phyloP scores from a whole-genome alignment of 2,888 invertebrate genomes.

The Drosophila prolongata region DNA sequence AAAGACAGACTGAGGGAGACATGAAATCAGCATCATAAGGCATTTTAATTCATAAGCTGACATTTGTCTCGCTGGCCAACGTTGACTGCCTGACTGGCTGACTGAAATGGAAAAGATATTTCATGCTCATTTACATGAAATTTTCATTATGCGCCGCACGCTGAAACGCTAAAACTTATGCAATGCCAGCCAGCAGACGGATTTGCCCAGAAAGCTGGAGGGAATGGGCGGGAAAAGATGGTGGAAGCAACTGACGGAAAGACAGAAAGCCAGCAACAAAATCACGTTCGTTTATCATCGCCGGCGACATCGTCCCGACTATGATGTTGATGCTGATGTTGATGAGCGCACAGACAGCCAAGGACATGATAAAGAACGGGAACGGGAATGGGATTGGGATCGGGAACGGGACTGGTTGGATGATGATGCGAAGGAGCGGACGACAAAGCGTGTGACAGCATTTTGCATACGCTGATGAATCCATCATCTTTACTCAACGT shows the following conservation, averaged over 20 bases:
- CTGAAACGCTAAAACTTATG: constrained; percentile 63
- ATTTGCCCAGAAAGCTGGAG: constrained; percentile 49
- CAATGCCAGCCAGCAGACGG: constrained; percentile 51
- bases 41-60: constrained; percentile 83
- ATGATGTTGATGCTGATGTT: constrained; percentile 74
- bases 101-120: constrained; percentile 81
- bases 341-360: constrained; percentile 68
- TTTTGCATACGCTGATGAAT: constrained; percentile 82
- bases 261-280: constrained; percentile 68
- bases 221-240: background rate
- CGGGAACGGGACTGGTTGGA: constrained; percentile 19
- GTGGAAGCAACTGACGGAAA: constrained; percentile 14
- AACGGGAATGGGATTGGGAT: constrained; percentile 23
- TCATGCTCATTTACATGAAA: constrained; percentile 83
- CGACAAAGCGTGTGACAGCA: constrained; percentile 78
- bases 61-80: constrained; percentile 75
- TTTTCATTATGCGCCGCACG: constrained; percentile 75
- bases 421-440: constrained; percentile 50
- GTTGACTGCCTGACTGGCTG: constrained; percentile 52
- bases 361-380: constrained; percentile 37
- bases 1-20: constrained; percentile 16
- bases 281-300: constrained; percentile 78
- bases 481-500: constrained; percentile 82
- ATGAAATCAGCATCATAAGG: constrained; percentile 71
- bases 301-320: constrained; percentile 65